Base-by-base conservation (phyloP, 2,797 vertebrate species). In the Enteromius mattozi region DNA sequence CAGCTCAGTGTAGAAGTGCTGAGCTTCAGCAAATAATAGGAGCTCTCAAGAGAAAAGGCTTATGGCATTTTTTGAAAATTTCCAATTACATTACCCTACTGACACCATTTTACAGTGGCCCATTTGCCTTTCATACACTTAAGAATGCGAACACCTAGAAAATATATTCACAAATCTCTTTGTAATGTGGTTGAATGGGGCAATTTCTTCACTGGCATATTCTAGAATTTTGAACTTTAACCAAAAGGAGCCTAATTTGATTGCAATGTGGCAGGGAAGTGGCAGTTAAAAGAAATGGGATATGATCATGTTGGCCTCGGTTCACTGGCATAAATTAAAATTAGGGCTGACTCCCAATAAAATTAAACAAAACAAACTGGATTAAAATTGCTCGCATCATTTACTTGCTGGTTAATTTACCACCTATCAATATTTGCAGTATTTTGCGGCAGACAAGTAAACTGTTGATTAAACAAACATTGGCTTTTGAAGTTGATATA, bases 121-220 rank as follows among this genome's bases (percentile, higher is more conserved):
- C 14, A 24, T 35, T 13, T 81, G 40, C 40, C 24, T 9, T 33
- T 72, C 69, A 71, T 3, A 72, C 6, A n/a, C 16, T n/a, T 70
- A 17, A 59, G 33, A 80, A 27, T 42, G 35, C 27, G 10, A 71
- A 56, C 9, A 78, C 61, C 35, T n/a, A n/a, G 45, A 66, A 66
- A 71, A 78, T 80, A 85, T 65, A 86, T 72, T 71, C 81, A 85
- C 19, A 83, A 45, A 85, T 78, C 35, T 81, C 51, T 33, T 87
- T 49, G 24, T 79, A 84, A 75, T 84, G 33, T 61, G 81, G 49
- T 81, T 75, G 33, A 42, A 21, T 74, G 61, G 47, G n/a, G 45
- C 80, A 85, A 30, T 86, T 54, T 33, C 16, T 49, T 27, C 76
- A 74, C 61, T 24, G 59, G 69, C 27, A 14, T 63, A 75, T 74